phyloP scores from a whole-genome alignment of 2,113 vertebrate species.

The Gorsachius goisagi region DNA sequence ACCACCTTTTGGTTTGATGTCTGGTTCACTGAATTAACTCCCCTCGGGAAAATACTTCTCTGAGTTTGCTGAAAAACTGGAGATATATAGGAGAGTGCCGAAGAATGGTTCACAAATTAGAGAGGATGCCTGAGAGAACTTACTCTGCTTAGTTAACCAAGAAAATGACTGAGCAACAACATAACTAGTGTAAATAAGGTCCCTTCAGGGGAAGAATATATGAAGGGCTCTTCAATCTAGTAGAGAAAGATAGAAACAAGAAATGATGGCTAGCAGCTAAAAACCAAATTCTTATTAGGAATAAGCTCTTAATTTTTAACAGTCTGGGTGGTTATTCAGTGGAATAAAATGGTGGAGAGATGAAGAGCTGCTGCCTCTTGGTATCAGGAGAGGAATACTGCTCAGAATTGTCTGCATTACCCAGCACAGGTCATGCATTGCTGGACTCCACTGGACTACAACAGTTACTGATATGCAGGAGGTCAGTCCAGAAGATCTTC shows the following conservation, averaged over 20 bases:
- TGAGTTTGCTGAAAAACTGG: background rate
- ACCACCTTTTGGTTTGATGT: background rate
- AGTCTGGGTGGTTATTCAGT: background rate
- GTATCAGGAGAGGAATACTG: background rate
- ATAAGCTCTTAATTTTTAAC: background rate
- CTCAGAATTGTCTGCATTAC: background rate
- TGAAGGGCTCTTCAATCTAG: background rate
- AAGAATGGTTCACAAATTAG: background rate
- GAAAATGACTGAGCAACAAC: background rate
- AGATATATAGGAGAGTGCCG: background rate
- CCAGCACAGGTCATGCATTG: rapidly evolving
- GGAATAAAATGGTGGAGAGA: background rate
- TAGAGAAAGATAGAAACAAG: background rate
- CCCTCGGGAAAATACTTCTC: background rate
- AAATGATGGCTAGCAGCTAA: background rate
- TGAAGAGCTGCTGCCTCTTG: background rate
- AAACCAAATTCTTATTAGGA: background rate
- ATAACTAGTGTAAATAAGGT: background rate
- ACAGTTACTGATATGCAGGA: background rate
- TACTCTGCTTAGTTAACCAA: background rate
- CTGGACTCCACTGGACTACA: background rate
- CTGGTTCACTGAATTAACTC: background rate
- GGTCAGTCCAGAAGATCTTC: background rate
- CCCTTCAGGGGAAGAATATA: background rate
- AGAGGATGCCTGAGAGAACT: background rate